Conservation (phyloP, 2,888 invertebrate species). For the Pyrochroa serraticornis region DNA sequence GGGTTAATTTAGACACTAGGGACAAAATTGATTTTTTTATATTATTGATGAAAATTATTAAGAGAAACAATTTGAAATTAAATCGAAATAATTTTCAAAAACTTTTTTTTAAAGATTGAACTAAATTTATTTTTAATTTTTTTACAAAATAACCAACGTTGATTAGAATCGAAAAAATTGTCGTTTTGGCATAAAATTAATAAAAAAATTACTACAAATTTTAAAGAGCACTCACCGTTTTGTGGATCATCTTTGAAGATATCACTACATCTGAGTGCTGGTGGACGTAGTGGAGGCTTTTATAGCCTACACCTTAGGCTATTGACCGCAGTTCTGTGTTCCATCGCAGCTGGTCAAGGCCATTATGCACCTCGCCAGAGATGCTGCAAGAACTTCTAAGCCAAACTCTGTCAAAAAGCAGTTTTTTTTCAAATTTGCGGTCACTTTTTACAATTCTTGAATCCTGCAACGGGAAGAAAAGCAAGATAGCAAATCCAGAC, state of each 20-base stretch:
- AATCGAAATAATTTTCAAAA: too few relatives aligned
- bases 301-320: constrained; percentile 30
- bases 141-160: too few relatives aligned
- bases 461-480: too few relatives aligned
- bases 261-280: constrained; percentile 18
- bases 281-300: constrained; percentile 21
- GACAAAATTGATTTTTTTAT: too few relatives aligned
- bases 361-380: constrained; percentile 25
- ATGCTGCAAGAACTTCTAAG: constrained; percentile 24
- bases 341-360: constrained; percentile 35
- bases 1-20: too few relatives aligned
- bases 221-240: constrained; percentile 16
- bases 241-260: constrained; percentile 22
- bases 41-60: too few relatives aligned
- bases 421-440: neutral
- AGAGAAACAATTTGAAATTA: too few relatives aligned
- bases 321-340: constrained; percentile 30
- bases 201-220: neutral
- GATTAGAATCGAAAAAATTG: neutral
- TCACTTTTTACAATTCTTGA: too few relatives aligned
- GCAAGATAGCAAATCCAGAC: too few relatives aligned
- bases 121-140: too few relatives aligned
- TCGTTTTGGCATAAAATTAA: neutral
- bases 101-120: too few relatives aligned
- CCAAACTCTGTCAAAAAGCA: constrained; percentile 15